Conservation (phyloP, 2,888 invertebrate species). For the Chamaedrilus cognettii region DNA sequence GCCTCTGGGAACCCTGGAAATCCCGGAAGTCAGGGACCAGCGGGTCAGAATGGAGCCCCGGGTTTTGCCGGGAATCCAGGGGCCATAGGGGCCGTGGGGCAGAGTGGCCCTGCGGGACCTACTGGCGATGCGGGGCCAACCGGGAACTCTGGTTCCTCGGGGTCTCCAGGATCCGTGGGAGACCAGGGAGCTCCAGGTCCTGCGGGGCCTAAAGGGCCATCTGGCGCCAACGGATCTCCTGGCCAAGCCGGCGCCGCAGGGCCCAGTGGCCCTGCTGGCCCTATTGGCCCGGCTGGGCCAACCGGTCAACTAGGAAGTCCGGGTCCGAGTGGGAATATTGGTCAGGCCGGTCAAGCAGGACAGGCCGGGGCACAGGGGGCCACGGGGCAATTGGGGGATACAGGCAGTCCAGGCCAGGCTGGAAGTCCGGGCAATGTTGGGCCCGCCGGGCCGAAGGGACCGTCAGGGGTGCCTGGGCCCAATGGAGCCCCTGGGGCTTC, state of each 20-base stretch:
- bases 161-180: slow-evolving; percentile 30
- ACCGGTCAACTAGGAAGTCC: slow-evolving; percentile 18
- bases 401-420: slow-evolving; percentile 25
- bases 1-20: slow-evolving; percentile 19
- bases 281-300: slow-evolving; percentile 17
- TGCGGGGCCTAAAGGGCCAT: slow-evolving; percentile 20
- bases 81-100: slow-evolving; percentile 18
- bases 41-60: slow-evolving; percentile 52
- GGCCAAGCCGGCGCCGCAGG: too few relatives aligned
- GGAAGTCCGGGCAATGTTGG: slow-evolving; percentile 28
- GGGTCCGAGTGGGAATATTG: too few relatives aligned
- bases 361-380: slow-evolving; percentile 5
- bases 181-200: slow-evolving; percentile 26
- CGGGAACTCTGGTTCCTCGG: slow-evolving; percentile 21
- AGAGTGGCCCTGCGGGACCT: slow-evolving; percentile 4
- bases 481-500: slow-evolving; percentile 19
- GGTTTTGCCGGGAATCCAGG: slow-evolving; percentile 30
- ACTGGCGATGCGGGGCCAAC: slow-evolving; percentile 23
- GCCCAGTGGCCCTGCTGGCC: slow-evolving; percentile 44
- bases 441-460: too few relatives aligned
- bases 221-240: too few relatives aligned
- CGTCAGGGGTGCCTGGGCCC: slow-evolving; percentile 24
- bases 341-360: too few relatives aligned
- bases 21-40: slow-evolving; percentile 19
- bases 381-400: slow-evolving; percentile 17